A percentile compares a stretch with the other conserved stretches of the same genome.
phyloP scores from a whole-genome alignment of 2,888 invertebrate species.

The Drosophila histrio region DNA sequence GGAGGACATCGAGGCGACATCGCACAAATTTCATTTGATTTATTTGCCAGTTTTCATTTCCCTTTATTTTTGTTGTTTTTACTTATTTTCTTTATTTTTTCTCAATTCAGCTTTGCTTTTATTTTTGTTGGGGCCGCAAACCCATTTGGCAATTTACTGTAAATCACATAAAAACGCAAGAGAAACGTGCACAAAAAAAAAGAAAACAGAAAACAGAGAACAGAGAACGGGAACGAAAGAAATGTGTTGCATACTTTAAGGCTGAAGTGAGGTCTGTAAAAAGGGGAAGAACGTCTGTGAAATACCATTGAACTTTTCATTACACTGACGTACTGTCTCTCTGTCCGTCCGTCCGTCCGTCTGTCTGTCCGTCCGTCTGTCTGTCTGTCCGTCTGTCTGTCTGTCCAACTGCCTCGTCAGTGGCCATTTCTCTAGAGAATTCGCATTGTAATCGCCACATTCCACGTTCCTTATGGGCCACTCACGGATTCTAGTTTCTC shows the following conservation, averaged over 20 bases:
- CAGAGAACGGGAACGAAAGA: neutral
- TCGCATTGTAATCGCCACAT: constrained; percentile 21
- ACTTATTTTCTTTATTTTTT: constrained; percentile 13
- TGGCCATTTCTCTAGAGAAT: constrained; percentile 2
- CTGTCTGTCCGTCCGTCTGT: neutral
- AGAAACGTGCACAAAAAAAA: constrained; percentile 34
- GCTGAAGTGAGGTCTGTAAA: constrained; percentile 8
- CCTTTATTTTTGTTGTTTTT: constrained; percentile 34
- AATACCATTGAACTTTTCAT: constrained; percentile 52
- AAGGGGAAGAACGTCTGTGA: neutral
- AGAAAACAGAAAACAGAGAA: too few species aligned
- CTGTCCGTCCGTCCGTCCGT: neutral
- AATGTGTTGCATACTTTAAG: constrained; percentile 57
- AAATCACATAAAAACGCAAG: constrained; percentile 63
- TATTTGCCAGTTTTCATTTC: constrained; percentile 78
- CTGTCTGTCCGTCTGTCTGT: neutral
- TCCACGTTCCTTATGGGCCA: constrained; percentile 1
- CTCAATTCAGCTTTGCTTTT: constrained; percentile 8
- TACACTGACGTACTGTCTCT: neutral
- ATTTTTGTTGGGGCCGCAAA: constrained; percentile 21
- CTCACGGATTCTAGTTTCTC: constrained; percentile 1
- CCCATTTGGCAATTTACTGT: constrained; percentile 68
- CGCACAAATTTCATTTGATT: constrained; percentile 78
- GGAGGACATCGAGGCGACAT: constrained; percentile 29
- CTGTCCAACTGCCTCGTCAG: neutral